Evolutionary conservation across 1,140 invertebrate genomes (phyloP).

Genomic region (Drosophila athabasca): DNA sequence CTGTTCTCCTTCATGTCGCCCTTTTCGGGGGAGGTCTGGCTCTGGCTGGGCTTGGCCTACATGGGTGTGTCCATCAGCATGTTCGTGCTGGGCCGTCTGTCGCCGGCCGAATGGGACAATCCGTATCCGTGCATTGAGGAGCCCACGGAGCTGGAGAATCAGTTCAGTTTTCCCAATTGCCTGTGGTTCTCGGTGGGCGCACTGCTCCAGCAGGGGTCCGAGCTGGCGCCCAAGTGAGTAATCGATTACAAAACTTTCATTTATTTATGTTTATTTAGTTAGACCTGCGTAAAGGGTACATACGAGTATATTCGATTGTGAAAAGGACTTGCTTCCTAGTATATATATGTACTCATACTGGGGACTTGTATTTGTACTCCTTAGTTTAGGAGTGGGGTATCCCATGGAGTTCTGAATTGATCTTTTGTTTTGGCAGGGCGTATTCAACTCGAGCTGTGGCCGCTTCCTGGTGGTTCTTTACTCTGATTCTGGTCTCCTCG

Average conservation of each 20-base stretch:
- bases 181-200: slow-evolving; percentile 86
- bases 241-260: not conserved
- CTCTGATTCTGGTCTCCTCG: no score
- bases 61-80: slow-evolving; percentile 89
- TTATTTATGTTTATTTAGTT: no score
- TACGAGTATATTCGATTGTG: no score
- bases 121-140: slow-evolving; percentile 90
- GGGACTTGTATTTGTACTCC: no score
- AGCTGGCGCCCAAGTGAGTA: slow-evolving; percentile 89
- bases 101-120: slow-evolving; percentile 90
- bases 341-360: no score
- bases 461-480: no score
- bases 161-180: slow-evolving; percentile 87
- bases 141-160: slow-evolving; percentile 88
- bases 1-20: slow-evolving; percentile 93
- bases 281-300: no score
- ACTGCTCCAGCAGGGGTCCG: slow-evolving; percentile 93
- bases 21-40: slow-evolving; percentile 92
- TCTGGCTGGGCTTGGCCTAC: slow-evolving; percentile 89
- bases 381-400: no score
- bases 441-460: no score
- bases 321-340: no score
- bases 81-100: slow-evolving; percentile 89
- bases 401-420: no score
- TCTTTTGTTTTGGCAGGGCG: no score